These are phyloP conservation scores for Chaenodraco wilsoni DNA, from an alignment of 2,797 vertebrate species.

Conservation along the genomic window DNA sequence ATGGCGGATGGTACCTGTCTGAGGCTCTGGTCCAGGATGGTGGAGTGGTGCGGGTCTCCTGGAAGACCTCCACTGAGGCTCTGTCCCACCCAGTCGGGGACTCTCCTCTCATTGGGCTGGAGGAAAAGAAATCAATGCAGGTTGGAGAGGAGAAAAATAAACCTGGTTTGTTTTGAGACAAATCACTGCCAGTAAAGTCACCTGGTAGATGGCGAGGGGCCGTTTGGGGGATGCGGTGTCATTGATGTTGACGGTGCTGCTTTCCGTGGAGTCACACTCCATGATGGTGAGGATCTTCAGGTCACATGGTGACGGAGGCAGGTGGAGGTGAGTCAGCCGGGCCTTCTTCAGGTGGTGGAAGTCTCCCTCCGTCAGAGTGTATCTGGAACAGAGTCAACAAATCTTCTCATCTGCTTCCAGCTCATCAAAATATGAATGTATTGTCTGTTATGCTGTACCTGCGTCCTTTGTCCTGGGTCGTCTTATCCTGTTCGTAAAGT, in stretches of 20 bases:
- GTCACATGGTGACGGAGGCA: conserved; percentile 83
- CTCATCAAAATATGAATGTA: not conserved
- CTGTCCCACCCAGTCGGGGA: conserved; percentile 85
- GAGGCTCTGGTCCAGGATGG: conserved; percentile 82
- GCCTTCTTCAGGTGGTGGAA: conserved; percentile 98
- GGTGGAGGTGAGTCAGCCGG: conserved; percentile 91
- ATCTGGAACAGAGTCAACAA: conserved; percentile 78
- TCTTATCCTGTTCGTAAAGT: conserved; percentile 91
- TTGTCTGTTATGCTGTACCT: conserved; percentile 78
- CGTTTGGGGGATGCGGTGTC: conserved; percentile 83
- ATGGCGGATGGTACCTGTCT: conserved; percentile 66
- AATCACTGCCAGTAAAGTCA: conserved; percentile 45
- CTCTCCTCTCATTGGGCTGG: conserved; percentile 80
- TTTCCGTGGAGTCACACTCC: conserved; percentile 92
- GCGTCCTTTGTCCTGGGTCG: conserved; percentile 91
- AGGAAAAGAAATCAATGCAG: conserved; percentile 32
- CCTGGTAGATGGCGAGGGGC: conserved; percentile 92
- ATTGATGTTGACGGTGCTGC: conserved; percentile 84
- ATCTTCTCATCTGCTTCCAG: not conserved
- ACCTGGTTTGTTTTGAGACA: not conserved
- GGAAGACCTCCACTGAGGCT: conserved; percentile 91
- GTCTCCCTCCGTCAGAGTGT: conserved; percentile 96
- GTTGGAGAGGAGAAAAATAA: conserved; percentile 1
- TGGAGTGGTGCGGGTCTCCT: conserved; percentile 92
- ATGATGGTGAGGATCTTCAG: conserved; percentile 97